Evolutionary conservation across 92 coral and sea anemone genomes (phyloP).

Genomic region (Parazoanthus atlanticus): DNA sequence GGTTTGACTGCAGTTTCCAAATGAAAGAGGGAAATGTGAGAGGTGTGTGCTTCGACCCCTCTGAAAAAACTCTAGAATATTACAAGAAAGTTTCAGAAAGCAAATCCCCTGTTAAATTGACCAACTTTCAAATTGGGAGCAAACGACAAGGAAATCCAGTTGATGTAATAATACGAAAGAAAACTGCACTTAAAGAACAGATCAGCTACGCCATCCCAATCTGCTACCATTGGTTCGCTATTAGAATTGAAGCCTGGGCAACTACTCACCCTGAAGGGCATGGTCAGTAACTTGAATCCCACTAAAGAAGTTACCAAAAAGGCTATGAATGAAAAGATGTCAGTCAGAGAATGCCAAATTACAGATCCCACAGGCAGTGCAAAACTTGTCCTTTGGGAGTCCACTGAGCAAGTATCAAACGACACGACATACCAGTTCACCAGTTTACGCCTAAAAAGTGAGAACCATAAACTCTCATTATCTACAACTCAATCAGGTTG

Average conservation of each 20-base stretch:
- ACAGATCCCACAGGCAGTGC: slow-evolving; percentile 51
- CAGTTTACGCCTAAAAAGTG: slow-evolving; percentile 44
- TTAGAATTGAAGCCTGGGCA: slow-evolving; percentile 37
- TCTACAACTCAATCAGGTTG: slow-evolving; percentile 49
- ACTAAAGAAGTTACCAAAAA: slow-evolving; percentile 34
- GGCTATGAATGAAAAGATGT: slow-evolving; percentile 9
- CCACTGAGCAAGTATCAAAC: slow-evolving; percentile 32
- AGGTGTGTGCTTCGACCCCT: slow-evolving; percentile 58
- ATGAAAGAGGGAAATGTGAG: slow-evolving; percentile 46
- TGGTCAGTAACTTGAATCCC: slow-evolving; percentile 30
- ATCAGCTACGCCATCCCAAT: neutral
- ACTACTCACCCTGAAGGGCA: slow-evolving; percentile 19
- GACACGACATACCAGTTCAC: slow-evolving; percentile 45
- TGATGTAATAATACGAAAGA: slow-evolving; percentile 28
- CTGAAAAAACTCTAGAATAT: slow-evolving; percentile 32
- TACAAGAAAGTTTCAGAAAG: slow-evolving; percentile 33
- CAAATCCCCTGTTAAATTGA: slow-evolving; percentile 53
- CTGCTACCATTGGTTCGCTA: slow-evolving; percentile 42
- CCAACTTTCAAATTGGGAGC: slow-evolving; percentile 45
- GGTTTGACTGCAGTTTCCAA: slow-evolving; percentile 53
- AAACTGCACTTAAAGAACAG: slow-evolving; percentile 22
- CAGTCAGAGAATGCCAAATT: slow-evolving; percentile 52
- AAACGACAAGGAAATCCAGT: slow-evolving; percentile 33
- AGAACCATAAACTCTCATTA: slow-evolving; percentile 36
- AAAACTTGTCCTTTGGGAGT: slow-evolving; percentile 51